These are phyloP conservation scores for Spicauda simplicius DNA, from an alignment of 2,888 invertebrate species.

Conservation along the genomic window DNA sequence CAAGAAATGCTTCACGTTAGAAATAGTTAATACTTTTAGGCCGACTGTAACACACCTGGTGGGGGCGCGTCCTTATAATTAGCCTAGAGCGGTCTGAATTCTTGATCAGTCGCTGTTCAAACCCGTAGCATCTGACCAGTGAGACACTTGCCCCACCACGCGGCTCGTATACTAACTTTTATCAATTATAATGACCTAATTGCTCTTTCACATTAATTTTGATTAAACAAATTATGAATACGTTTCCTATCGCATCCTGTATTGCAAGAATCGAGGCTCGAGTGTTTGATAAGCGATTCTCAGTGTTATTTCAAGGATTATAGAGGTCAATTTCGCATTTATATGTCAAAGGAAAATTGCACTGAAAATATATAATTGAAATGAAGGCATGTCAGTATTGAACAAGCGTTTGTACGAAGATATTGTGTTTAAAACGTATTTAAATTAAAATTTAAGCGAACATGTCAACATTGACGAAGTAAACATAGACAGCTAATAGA, in stretches of 20 bases:
- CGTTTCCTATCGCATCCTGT: constrained; percentile 57
- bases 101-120: no score
- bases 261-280: background rate
- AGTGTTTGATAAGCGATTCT: constrained; percentile 4
- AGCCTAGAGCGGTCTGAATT: no score
- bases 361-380: constrained; percentile 3
- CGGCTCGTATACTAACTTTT: background rate
- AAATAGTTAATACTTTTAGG: no score
- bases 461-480: background rate
- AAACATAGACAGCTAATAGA: background rate
- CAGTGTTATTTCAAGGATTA: constrained; percentile 22
- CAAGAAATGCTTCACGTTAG: no score
- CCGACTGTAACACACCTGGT: no score
- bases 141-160: no score
- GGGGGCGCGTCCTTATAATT: no score
- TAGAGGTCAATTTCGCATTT: constrained; percentile 33
- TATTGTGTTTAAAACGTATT: constrained; percentile 1
- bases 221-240: constrained; percentile 51
- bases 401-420: background rate
- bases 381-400: constrained; percentile 1
- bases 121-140: no score
- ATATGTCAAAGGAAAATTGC: background rate
- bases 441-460: background rate
- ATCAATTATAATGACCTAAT: constrained; percentile 48
- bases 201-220: constrained; percentile 48